Percentiles rank a stretch among this genome's conserved stretches.
phyloP scores from a whole-genome alignment of 2,888 invertebrate species.

The Therioaphis trifolii region DNA sequence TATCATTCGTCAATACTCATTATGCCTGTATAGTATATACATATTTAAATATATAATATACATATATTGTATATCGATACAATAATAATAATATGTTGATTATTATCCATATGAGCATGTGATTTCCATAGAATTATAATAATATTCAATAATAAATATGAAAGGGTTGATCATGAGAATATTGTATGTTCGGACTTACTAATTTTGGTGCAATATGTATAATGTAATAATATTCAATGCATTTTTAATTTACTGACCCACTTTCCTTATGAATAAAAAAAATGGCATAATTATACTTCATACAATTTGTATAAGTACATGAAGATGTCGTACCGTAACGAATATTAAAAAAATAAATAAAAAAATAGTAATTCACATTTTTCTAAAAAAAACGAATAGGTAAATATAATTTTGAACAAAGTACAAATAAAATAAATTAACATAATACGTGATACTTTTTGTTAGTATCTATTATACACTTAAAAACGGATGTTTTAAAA shows the following conservation, averaged over 20 bases:
- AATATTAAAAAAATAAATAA: background rate
- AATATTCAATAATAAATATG: no score
- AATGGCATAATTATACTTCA: background rate
- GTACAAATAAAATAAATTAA: constrained; percentile 1
- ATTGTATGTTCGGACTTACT: background rate
- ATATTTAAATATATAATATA: no score
- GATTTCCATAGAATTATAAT: no score
- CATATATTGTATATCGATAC: no score
- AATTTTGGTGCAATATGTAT: background rate
- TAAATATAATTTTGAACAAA: background rate
- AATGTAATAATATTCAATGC: background rate
- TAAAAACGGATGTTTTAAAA: background rate
- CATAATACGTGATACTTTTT: background rate
- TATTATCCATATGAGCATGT: no score
- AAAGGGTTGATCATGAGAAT: background rate
- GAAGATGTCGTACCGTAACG: background rate
- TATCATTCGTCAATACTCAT: no score
- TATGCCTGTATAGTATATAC: no score
- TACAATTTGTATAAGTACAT: background rate
- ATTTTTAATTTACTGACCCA: background rate
- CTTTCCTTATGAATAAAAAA: background rate
- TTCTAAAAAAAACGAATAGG: background rate
- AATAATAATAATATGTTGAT: no score
- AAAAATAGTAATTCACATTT: background rate
- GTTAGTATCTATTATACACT: background rate